Percentiles rank a stretch among this genome's conserved stretches.
These are phyloP conservation scores for Chloroceryle aenea DNA, from an alignment of 2,113 vertebrate genomes.

Conservation along the genomic window DNA sequence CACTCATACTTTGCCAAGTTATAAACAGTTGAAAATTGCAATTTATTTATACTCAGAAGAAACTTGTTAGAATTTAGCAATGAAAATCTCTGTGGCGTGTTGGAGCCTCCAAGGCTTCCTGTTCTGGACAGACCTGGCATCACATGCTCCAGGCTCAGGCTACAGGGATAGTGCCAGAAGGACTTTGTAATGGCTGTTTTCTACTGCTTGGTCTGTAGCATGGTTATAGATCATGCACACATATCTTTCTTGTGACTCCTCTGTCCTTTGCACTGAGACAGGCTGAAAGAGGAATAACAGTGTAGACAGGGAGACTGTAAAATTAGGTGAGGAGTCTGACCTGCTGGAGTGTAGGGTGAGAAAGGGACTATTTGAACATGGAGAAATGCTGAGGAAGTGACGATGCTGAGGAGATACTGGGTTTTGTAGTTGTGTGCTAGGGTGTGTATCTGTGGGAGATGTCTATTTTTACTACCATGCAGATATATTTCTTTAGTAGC, in stretches of 20 bases:
- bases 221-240: neutral
- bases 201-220: neutral
- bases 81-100: neutral
- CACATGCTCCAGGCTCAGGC: neutral
- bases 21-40: neutral
- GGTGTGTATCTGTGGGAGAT: neutral
- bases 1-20: slow-evolving; percentile 6
- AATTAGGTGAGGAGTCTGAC: neutral
- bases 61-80: neutral
- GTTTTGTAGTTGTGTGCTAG: neutral
- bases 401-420: neutral
- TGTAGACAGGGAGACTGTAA: neutral
- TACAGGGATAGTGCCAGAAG: neutral
- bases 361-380: neutral
- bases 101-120: neutral
- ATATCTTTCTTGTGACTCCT: neutral
- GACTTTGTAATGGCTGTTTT: neutral
- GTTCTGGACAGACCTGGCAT: neutral
- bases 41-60: neutral
- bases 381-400: neutral
- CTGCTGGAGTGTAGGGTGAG: neutral
- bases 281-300: neutral
- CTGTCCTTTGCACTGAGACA: neutral
- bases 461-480: neutral
- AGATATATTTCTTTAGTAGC: neutral